Evolutionary conservation across 2,797 vertebrate genomes (phyloP).

Genomic region (Salarias fasciatus): DNA sequence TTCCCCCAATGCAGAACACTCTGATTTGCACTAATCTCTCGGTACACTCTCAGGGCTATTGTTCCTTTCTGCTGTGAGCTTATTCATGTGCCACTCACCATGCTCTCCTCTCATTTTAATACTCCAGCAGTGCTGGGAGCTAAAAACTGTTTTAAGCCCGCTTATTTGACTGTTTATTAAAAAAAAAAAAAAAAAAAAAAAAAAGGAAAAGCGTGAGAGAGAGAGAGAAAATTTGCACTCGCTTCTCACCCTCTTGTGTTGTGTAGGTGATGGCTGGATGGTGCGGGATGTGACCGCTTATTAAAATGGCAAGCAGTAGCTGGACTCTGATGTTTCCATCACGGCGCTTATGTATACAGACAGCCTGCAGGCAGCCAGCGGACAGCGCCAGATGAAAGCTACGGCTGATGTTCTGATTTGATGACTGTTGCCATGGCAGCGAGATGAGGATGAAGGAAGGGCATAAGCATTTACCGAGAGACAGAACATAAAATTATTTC

Average conservation of each 20-base stretch:
- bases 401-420: constrained; percentile 76
- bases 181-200: constrained; percentile 18
- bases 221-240: background rate
- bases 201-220: no score
- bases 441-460: constrained; percentile 63
- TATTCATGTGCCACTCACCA: constrained; percentile 79
- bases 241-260: constrained; percentile 44
- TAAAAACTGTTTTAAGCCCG: constrained; percentile 62
- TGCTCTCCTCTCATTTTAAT: constrained; percentile 75
- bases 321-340: constrained; percentile 62
- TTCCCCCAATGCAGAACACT: constrained; percentile 59
- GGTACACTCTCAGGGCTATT: constrained; percentile 71
- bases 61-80: constrained; percentile 70
- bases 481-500: constrained; percentile 49
- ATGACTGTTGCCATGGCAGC: constrained; percentile 82
- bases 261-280: constrained; percentile 44
- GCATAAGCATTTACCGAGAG: constrained; percentile 42
- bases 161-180: constrained; percentile 61
- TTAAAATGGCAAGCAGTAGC: constrained; percentile 56
- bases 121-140: constrained; percentile 61
- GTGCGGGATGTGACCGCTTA: constrained; percentile 42
- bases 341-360: constrained; percentile 69
- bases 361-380: constrained; percentile 61
- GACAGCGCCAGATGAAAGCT: constrained; percentile 71
- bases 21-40: constrained; percentile 78